Evolutionary conservation across 2,797 vertebrate genomes (phyloP).

Genomic region (Labeo calbasu): DNA sequence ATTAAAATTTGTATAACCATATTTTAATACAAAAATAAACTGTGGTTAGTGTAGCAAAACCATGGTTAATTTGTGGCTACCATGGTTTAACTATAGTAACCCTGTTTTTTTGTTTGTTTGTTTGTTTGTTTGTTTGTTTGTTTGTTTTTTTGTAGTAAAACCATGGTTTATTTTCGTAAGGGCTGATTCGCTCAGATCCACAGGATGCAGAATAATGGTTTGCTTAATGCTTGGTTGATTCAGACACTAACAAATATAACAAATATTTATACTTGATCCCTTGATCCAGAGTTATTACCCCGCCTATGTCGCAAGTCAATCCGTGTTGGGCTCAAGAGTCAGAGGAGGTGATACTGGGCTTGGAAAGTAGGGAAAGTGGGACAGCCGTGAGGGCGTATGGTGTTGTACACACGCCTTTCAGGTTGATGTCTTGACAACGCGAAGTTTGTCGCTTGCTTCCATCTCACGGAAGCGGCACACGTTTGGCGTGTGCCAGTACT

Average conservation of each 20-base stretch:
- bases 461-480: conserved; percentile 23
- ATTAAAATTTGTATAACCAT: too few relatives aligned
- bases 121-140: too few relatives aligned
- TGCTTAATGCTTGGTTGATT: background rate
- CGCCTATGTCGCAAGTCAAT: conserved; percentile 75
- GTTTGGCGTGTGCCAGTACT: conserved; percentile 29
- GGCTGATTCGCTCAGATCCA: background rate
- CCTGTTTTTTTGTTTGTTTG: too few relatives aligned
- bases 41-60: too few relatives aligned
- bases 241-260: background rate
- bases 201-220: background rate
- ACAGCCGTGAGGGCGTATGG: conserved; percentile 41
- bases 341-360: conserved; percentile 66
- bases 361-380: conserved; percentile 63
- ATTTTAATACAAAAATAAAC: too few relatives aligned
- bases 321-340: conserved; percentile 69
- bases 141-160: too few relatives aligned
- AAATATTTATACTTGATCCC: conserved; percentile 73
- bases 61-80: too few relatives aligned
- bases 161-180: too few relatives aligned
- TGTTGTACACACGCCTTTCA: conserved; percentile 20
- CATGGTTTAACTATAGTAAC: too few relatives aligned
- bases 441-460: conserved; percentile 33
- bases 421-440: conserved; percentile 18
- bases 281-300: conserved; percentile 69